Percentiles rank a stretch among this genome's conserved stretches.
phyloP scores from a whole-genome alignment of 2,113 vertebrate genomes.

The Agelaius tricolor region DNA sequence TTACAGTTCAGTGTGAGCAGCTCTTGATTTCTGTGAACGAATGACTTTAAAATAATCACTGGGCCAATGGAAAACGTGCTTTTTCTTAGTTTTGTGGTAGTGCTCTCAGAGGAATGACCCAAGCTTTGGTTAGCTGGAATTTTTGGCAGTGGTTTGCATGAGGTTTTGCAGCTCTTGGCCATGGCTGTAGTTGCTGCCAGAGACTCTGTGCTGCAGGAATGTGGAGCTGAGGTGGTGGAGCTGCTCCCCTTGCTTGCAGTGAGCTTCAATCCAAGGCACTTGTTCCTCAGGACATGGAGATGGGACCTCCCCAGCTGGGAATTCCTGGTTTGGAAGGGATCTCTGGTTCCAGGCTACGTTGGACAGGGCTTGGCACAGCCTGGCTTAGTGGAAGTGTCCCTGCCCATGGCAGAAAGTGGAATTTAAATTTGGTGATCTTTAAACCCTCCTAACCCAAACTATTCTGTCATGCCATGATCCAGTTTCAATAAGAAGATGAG shows the following conservation, averaged over 20 bases:
- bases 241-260: background rate
- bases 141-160: background rate
- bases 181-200: background rate
- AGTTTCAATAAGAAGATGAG: background rate
- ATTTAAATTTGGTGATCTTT: background rate
- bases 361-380: background rate
- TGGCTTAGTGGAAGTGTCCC: background rate
- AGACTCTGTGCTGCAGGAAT: background rate
- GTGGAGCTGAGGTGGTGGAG: background rate
- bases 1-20: background rate
- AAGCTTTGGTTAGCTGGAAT: background rate
- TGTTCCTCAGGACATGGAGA: background rate
- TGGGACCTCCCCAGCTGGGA: background rate
- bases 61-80: background rate
- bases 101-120: background rate
- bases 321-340: background rate
- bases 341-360: background rate
- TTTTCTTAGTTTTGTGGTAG: background rate
- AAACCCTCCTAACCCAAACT: background rate
- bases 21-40: background rate
- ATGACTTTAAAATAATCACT: background rate
- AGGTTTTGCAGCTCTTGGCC: background rate
- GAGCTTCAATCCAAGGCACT: slow-evolving; percentile 28
- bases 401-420: background rate
- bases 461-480: rapidly evolving